Base-by-base conservation (phyloP, 1,140 invertebrate genomes). In the Drosophila sucinea region DNA sequence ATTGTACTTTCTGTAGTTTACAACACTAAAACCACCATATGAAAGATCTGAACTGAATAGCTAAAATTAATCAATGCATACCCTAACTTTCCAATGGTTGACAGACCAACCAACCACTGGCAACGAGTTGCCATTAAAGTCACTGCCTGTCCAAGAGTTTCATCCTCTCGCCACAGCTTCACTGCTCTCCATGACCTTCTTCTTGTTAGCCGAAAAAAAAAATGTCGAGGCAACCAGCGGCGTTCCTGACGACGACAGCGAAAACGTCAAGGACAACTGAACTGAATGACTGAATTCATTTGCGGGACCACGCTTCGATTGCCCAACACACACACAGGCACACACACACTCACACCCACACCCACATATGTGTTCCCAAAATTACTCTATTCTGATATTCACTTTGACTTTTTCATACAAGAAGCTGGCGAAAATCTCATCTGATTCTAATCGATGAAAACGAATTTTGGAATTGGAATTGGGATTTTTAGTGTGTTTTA, bases 51-150 rank as follows among this genome's bases (percentile, higher is more conserved):
- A 51, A 27, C 23, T 51, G 23, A 51, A 27, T 27, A 51, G 10
- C 56, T 58, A 1, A 58, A 35, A 23, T 58, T 35, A 32, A 58
- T 33, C 30, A 58, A 6, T 10, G 27, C 51, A 55, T 55, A 55
- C 51, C 23, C 51, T 55, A 55, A 55, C 51, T 40, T 29, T 66
- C 68, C 66, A 51, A 60, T 66, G 63, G 47, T 67, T 67, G 79
- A 70, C 78, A 81, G 62, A 51, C 2, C 6, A 51, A 6, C n/a
- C 44, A 51, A 51, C 23, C 23, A 51, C 44, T 62, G 56, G 56
- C 77, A 62, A 76, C 73, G 72, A 57, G 55, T 41, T 33, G 65
- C 69, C 63, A 80, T 81, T 82, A 74, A 77, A 70, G 61, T 54
- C 70, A 69, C 56, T 65, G 67, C 60, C 67, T 54, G n/a, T 40